phyloP scores from a whole-genome alignment of 2,113 vertebrate species.

The Hippocampus zosterae region DNA sequence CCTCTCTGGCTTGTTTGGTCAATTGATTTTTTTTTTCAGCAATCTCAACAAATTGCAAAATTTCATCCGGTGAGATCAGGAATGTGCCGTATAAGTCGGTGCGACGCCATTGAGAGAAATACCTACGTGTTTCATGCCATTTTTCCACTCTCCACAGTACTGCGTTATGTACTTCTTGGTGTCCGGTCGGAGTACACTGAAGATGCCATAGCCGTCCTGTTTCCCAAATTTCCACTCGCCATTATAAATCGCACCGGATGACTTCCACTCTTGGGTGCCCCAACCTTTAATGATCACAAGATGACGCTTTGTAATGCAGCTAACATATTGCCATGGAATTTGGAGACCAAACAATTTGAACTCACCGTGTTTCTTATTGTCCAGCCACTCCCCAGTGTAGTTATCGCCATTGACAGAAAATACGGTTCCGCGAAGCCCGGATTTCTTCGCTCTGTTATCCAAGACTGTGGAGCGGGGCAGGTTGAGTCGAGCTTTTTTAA shows the following conservation, averaged over 20 bases:
- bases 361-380: slow-evolving; percentile 85
- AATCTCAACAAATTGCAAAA: too few species aligned
- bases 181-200: slow-evolving; percentile 68
- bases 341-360: not conserved
- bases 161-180: slow-evolving; percentile 71
- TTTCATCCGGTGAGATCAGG: too few species aligned
- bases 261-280: slow-evolving; percentile 83
- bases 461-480: slow-evolving; percentile 63
- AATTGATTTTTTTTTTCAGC: too few species aligned
- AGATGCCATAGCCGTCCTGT: slow-evolving; percentile 79
- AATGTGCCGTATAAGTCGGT: too few species aligned
- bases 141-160: slow-evolving; percentile 83
- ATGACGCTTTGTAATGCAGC: not conserved
- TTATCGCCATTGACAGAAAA: slow-evolving; percentile 75
- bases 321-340: too few species aligned
- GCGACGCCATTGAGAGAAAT: not conserved
- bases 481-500: slow-evolving; percentile 52
- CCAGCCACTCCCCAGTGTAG: slow-evolving; percentile 85
- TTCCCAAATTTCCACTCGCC: slow-evolving; percentile 90
- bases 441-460: slow-evolving; percentile 80
- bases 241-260: slow-evolving; percentile 73
- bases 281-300: slow-evolving; percentile 71
- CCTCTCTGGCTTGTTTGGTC: too few species aligned
- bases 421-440: slow-evolving; percentile 73
- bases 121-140: slow-evolving; percentile 79